phyloP scores from a whole-genome alignment of 2,888 invertebrate species.

The Anthrax anthrax region DNA sequence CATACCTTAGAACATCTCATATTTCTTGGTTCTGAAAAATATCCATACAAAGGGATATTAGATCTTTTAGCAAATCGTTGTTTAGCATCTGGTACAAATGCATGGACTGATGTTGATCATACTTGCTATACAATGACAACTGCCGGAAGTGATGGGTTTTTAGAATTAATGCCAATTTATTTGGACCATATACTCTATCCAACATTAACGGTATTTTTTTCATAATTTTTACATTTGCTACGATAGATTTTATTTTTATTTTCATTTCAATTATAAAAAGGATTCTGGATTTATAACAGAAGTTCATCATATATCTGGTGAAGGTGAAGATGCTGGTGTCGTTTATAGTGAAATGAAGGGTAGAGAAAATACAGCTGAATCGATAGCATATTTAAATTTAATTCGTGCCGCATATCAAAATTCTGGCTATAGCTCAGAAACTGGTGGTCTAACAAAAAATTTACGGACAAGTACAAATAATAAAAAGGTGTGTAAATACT shows the following conservation, averaged over 20 bases:
- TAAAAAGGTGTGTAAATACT: conserved; percentile 45
- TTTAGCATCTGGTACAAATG: conserved; percentile 83
- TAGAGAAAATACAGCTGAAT: conserved; percentile 65
- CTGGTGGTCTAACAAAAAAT: conserved; percentile 75
- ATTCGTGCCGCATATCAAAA: conserved; percentile 62
- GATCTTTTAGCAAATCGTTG: conserved; percentile 81
- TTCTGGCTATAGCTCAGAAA: conserved; percentile 68
- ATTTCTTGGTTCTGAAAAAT: conserved; percentile 78
- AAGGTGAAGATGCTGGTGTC: conserved; percentile 82
- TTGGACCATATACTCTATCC: conserved; percentile 81
- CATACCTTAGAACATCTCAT: conserved; percentile 87
- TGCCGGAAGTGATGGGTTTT: conserved; percentile 74
- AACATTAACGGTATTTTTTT: conserved; percentile 46
- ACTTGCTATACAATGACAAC: conserved; percentile 83
- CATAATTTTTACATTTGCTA: neutral
- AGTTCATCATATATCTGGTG: conserved; percentile 79
- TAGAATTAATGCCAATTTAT: conserved; percentile 78
- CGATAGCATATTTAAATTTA: conserved; percentile 49
- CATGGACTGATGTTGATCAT: conserved; percentile 76
- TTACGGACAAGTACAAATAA: conserved; percentile 67
- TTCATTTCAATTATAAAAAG: conserved; percentile 28
- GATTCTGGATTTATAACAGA: conserved; percentile 75
- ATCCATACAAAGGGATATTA: conserved; percentile 78
- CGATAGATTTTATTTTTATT: neutral
- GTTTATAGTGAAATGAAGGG: conserved; percentile 96